These are phyloP conservation scores for Dasypolia templi DNA, from an alignment of 2,888 invertebrate genomes.

Conservation along the genomic window DNA sequence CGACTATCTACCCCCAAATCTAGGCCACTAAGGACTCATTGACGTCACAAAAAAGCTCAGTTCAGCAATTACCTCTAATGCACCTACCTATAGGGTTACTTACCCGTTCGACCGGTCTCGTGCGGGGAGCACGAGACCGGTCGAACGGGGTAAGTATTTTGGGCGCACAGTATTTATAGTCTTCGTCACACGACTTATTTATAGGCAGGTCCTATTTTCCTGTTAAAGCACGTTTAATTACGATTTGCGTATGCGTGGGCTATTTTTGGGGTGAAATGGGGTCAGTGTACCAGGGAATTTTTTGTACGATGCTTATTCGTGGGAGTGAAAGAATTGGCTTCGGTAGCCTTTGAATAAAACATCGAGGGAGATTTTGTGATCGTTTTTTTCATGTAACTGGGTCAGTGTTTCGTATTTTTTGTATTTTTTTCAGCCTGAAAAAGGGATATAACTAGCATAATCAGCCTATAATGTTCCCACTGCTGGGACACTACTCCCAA, in stretches of 20 bases:
- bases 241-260: conserved; percentile 12
- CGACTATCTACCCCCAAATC: background rate
- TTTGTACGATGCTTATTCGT: conserved; percentile 26
- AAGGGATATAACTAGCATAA: no score
- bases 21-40: conserved; percentile 1
- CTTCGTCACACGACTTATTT: conserved; percentile 34
- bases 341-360: background rate
- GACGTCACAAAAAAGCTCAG: conserved; percentile 40
- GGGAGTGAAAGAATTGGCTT: conserved; percentile 16
- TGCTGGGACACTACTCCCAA: no score
- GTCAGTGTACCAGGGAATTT: conserved; percentile 20
- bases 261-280: conserved; percentile 33
- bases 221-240: conserved; percentile 11
- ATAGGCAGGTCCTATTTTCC: conserved; percentile 25
- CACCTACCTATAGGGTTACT: conserved; percentile 12
- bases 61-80: conserved; percentile 9
- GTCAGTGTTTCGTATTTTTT: background rate
- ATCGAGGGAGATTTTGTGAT: conserved; percentile 8
- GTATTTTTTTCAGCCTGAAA: no score
- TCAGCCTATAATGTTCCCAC: no score
- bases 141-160: no score
- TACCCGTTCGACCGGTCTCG: conserved; percentile 18
- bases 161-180: conserved; percentile 29
- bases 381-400: background rate
- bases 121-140: no score